Evolutionary conservation across 2,797 vertebrate genomes (phyloP).

Genomic region (Urosaurus nigricauda): DNA sequence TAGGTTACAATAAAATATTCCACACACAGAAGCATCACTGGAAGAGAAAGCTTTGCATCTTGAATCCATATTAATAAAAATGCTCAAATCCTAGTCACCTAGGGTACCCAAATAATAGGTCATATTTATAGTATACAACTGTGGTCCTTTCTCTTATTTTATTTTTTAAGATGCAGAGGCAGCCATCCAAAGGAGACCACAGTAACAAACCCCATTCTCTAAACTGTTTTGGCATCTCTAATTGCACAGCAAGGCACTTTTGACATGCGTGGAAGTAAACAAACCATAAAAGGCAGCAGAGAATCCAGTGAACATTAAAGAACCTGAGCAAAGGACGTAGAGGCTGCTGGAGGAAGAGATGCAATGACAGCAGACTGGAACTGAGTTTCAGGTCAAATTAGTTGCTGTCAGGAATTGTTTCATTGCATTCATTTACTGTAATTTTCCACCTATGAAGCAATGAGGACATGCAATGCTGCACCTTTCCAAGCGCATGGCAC

Average conservation of each 20-base stretch:
- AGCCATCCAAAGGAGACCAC: not conserved
- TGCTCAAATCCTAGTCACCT: not conserved
- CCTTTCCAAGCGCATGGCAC: not conserved
- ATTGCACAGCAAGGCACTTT: constrained; percentile 1
- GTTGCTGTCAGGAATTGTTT: constrained; percentile 3
- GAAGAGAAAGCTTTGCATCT: not conserved
- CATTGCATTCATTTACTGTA: not conserved
- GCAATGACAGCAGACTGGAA: not conserved
- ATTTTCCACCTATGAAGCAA: not conserved
- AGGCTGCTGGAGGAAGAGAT: not conserved
- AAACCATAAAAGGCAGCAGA: constrained; percentile 22
- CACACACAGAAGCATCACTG: not conserved
- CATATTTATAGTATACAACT: not conserved
- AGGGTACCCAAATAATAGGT: not conserved
- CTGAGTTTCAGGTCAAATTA: constrained; percentile 9
- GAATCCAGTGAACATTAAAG: constrained; percentile 1
- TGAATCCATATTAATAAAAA: not conserved
- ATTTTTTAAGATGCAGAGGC: not conserved
- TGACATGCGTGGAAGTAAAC: constrained; percentile 20
- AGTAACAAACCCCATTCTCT: constrained; percentile 13
- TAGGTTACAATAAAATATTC: constrained; percentile 6
- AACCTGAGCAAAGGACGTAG: not conserved
- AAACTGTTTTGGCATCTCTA: constrained; percentile 25
- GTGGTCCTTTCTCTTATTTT: not conserved
- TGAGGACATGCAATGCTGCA: not conserved